Conservation (phyloP, 1,140 invertebrate species). For the Drosophila biarmipes region DNA sequence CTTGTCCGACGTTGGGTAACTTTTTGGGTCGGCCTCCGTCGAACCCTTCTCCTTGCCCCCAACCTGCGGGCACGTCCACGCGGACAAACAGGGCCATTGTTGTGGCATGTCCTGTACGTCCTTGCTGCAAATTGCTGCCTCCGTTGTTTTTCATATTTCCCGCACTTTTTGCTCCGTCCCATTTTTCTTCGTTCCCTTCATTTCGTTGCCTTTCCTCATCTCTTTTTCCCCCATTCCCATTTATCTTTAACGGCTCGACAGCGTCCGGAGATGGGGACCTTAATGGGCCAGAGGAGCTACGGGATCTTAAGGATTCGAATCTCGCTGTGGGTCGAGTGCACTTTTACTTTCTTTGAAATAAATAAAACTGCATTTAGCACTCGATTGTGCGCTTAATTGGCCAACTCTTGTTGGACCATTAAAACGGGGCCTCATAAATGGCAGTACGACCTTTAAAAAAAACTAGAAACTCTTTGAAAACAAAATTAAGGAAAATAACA, state of each 20-base stretch:
- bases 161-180: constrained; percentile 45
- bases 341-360: constrained; percentile 45
- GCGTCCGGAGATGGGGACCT: constrained; percentile 17
- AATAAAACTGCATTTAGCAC: constrained; percentile 65
- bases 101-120: constrained; percentile 70
- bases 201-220: constrained; percentile 20
- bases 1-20: constrained; percentile 54
- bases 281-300: constrained; percentile 12
- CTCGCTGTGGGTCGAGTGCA: constrained; percentile 26
- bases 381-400: constrained; percentile 59
- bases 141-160: constrained; percentile 46
- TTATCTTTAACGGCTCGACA: constrained; percentile 42
- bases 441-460: not conserved
- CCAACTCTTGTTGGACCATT: constrained; percentile 37
- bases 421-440: constrained; percentile 38
- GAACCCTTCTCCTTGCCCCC: constrained; percentile 1
- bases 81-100: constrained; percentile 68
- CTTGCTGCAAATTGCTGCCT: constrained; percentile 68
- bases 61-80: constrained; percentile 45
- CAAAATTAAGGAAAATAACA: too few species aligned
- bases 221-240: constrained; percentile 30
- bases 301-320: constrained; percentile 10
- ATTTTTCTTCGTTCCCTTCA: constrained; percentile 39
- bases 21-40: constrained; percentile 40
- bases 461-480: not conserved